Evolutionary conservation across 2,797 vertebrate genomes (phyloP), one percentile per base, ranked within the genome.

Genomic region (Syngnathus acus): DNA sequence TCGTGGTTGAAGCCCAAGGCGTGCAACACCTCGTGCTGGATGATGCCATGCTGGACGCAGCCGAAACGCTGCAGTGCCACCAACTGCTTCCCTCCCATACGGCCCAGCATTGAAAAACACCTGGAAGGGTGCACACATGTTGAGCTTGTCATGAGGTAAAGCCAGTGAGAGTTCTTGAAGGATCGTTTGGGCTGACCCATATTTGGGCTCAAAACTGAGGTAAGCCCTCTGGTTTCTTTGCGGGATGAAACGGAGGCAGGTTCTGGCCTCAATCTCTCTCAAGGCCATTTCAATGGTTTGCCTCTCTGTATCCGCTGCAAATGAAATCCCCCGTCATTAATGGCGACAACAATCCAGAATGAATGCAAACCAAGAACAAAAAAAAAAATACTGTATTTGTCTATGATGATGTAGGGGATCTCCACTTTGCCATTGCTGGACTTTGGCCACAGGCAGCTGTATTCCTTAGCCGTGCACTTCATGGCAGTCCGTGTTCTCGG

Each of bases 1-100:
- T 94, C 90, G 0, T 93, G 91, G 74, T 88, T 72, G 85, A 93
- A 93, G 4, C 93, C 92, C 66, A 94, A 66, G 0, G 87, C 68
- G 0, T 93, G 91, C 37, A 93, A 74, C 70, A 93, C 71, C 42
- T 92, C 91, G 1, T 93, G 92, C 10, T 91, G 90, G 78, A 90
- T 81, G 71, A 92, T 70, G 54, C 90, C 89, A 0, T 75, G 64
- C 0, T 21, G 14, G 5, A 88, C 0, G 60, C 93, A 93, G 48
- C 89, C 89, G 2, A 5, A 78, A 72, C 47, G 84, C 82, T 87
- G 83, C 78, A 94, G 83, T 16, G 90, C 90, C 58, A 91, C 21
- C 4, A 75, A 61, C 81, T 93, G 92, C 53, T 62, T 83, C 14
- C 82, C 87, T 74, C 91, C 90, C 0, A 62, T 63, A 45, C 32